Evolutionary conservation across 2,797 vertebrate species (phyloP).

Genomic region (Melanogrammus aeglefinus): DNA sequence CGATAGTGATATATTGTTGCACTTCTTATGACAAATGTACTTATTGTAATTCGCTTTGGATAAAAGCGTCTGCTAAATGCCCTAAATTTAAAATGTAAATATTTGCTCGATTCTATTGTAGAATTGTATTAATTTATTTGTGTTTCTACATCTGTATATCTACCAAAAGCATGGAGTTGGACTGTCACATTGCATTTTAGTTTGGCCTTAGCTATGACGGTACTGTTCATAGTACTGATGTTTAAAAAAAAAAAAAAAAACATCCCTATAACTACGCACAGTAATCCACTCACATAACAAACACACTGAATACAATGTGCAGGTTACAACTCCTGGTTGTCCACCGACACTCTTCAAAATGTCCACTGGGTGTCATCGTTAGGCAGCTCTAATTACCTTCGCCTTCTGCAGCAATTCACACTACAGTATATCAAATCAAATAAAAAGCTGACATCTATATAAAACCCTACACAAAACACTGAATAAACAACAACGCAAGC

Average conservation of each 20-base stretch:
- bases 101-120: not conserved
- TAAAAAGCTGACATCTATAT: not conserved
- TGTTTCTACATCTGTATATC: not conserved
- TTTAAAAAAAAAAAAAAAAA: no score
- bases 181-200: not conserved
- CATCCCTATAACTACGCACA: not conserved
- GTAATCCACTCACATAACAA: not conserved
- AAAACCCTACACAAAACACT: not conserved
- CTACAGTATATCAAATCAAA: not conserved
- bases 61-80: no score
- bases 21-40: no score
- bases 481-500: not conserved
- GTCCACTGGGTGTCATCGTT: slow-evolving; percentile 56
- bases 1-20: no score
- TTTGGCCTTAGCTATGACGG: not conserved
- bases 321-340: not conserved
- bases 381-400: slow-evolving; percentile 2
- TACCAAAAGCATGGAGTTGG: not conserved
- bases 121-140: not conserved
- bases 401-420: not conserved
- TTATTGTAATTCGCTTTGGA: no score
- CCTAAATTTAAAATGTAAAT: no score
- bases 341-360: slow-evolving; percentile 20
- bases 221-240: not conserved
- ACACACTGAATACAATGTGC: not conserved